Conservation (phyloP, 1,140 invertebrate genomes). For the Aleiodes sp. region DNA sequence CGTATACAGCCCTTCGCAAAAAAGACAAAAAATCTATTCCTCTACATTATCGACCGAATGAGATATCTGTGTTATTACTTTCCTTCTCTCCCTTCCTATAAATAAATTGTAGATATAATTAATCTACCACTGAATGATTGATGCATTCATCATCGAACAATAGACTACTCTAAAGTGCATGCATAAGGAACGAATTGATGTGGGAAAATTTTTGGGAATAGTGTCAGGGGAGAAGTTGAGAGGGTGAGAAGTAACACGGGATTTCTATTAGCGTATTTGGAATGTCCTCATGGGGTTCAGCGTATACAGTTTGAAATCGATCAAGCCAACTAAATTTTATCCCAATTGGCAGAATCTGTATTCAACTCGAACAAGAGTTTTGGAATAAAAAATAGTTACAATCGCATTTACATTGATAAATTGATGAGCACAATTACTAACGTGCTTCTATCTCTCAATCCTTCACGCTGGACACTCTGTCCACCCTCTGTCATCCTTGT, state of each 20-base stretch:
- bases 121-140: conserved; percentile 10
- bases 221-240: not conserved
- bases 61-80: too few species aligned
- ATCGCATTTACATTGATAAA: too few species aligned
- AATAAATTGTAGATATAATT: not conserved
- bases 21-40: too few species aligned
- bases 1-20: too few species aligned
- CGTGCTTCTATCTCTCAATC: too few species aligned
- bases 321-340: too few species aligned
- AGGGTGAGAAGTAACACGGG: conserved; percentile 1
- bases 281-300: not conserved
- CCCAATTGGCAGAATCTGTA: too few species aligned
- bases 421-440: too few species aligned
- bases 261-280: conserved; percentile 18
- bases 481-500: not conserved
- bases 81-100: not conserved
- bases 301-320: not conserved
- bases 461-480: not conserved
- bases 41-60: too few species aligned
- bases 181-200: not conserved
- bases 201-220: not conserved
- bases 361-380: too few species aligned
- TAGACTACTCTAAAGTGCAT: not conserved
- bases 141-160: not conserved
- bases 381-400: too few species aligned